Conservation (phyloP, 2,888 invertebrate species). For the Barypeithes pellucidus region DNA sequence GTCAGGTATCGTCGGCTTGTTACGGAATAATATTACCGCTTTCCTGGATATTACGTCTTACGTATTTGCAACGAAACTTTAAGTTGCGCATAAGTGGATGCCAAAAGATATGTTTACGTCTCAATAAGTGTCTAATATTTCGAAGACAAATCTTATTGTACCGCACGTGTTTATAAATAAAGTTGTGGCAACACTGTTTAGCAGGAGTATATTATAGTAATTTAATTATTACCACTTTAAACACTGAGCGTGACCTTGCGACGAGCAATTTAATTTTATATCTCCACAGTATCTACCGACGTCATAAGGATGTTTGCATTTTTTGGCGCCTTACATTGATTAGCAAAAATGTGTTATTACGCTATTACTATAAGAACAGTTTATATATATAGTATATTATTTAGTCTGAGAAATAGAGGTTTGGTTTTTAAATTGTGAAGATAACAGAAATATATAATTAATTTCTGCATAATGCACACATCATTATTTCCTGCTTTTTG, state of each 20-base stretch:
- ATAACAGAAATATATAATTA: background rate
- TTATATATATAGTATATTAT: slow-evolving; percentile 19
- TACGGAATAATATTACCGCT: too few relatives aligned
- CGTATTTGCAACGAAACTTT: too few relatives aligned
- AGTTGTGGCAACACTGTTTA: background rate
- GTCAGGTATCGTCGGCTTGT: too few relatives aligned
- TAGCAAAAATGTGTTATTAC: slow-evolving; percentile 5
- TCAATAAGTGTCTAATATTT: too few relatives aligned
- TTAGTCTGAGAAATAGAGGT: background rate
- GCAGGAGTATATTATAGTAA: background rate
- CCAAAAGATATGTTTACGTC: too few relatives aligned
- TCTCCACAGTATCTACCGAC: slow-evolving; percentile 22
- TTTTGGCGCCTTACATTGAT: slow-evolving; percentile 22
- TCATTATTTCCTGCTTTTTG: background rate
- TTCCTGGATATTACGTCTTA: too few relatives aligned
- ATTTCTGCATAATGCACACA: too few relatives aligned
- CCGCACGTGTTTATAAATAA: background rate
- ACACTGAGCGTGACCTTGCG: slow-evolving; percentile 28
- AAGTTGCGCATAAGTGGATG: too few relatives aligned
- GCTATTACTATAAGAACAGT: slow-evolving; percentile 5
- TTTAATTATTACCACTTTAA: slow-evolving; percentile 25
- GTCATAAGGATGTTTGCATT: slow-evolving; percentile 26
- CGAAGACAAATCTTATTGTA: too few relatives aligned
- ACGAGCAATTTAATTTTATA: slow-evolving; percentile 33
- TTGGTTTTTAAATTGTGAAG: slow-evolving; percentile 6